Conservation (phyloP, 1,140 invertebrate species). For the Micrasema longulum region DNA sequence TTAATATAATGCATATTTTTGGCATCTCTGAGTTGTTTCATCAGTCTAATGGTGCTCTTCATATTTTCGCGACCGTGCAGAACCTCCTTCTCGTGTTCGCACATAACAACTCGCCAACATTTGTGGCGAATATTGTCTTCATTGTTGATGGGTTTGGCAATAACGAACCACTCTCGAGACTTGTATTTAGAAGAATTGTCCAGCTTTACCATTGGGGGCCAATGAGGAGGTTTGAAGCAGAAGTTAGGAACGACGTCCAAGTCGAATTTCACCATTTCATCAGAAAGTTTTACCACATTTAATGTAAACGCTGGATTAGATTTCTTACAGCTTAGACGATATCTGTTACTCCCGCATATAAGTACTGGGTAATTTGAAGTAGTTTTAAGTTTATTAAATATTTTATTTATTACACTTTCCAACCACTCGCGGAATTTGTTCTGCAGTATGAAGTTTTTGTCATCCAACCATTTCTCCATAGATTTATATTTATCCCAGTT, state of each 20-base stretch:
- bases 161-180: constrained; percentile 9
- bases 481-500: constrained; percentile 22
- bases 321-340: neutral
- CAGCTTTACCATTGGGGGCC: constrained; percentile 1
- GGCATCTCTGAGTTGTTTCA: constrained; percentile 18
- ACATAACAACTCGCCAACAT: neutral
- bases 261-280: constrained; percentile 1
- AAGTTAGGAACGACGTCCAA: constrained; percentile 20
- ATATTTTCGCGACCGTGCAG: neutral
- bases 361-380: neutral
- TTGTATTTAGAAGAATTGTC: neutral
- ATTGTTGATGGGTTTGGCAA: constrained; percentile 11
- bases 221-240: neutral
- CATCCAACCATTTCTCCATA: constrained; percentile 15
- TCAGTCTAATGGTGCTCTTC: constrained; percentile 9
- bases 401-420: constrained; percentile 13
- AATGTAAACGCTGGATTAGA: constrained; percentile 13
- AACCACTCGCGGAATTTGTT: constrained; percentile 24
- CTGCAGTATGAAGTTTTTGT: constrained; percentile 13
- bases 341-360: neutral
- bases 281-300: neutral
- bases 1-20: neutral
- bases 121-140: neutral
- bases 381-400: neutral
- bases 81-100: neutral